Percentiles rank a stretch among this genome's conserved stretches.
These are phyloP conservation scores for Rafetus swinhoei DNA, from an alignment of 2,113 vertebrate species.

Conservation along the genomic window DNA sequence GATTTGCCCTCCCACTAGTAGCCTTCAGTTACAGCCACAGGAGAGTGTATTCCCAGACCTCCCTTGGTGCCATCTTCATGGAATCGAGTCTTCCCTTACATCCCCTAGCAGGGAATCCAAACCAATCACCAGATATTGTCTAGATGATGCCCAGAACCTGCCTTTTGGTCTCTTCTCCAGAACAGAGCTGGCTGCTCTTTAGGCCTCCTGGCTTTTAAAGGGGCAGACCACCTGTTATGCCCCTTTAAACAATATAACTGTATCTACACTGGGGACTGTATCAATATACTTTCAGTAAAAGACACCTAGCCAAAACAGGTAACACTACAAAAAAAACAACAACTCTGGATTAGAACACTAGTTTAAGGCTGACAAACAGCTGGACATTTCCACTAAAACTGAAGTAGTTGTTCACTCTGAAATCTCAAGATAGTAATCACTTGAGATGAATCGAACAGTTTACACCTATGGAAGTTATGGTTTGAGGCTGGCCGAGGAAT, in stretches of 20 bases:
- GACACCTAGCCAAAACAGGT: not conserved
- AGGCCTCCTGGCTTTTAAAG: not conserved
- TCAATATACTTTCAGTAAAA: slow-evolving; percentile 5
- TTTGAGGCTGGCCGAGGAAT: no score
- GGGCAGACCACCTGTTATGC: not conserved
- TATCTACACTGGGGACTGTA: not conserved
- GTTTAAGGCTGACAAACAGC: not conserved
- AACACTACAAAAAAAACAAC: not conserved
- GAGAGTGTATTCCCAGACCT: not conserved
- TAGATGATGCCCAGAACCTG: not conserved
- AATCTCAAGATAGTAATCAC: no score
- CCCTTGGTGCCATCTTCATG: not conserved
- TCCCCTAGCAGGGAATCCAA: not conserved
- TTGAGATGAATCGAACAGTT: no score
- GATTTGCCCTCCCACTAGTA: not conserved
- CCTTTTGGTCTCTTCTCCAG: not conserved
- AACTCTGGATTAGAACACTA: slow-evolving; percentile 20
- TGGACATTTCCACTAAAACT: no score
- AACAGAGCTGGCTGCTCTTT: not conserved
- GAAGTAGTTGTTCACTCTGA: no score
- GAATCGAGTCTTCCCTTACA: not conserved
- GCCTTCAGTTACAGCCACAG: not conserved
- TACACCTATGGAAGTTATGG: no score
- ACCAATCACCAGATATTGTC: not conserved
- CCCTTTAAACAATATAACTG: not conserved